phyloP scores from a whole-genome alignment of 2,888 invertebrate genomes.

The Drosophila formosana region DNA sequence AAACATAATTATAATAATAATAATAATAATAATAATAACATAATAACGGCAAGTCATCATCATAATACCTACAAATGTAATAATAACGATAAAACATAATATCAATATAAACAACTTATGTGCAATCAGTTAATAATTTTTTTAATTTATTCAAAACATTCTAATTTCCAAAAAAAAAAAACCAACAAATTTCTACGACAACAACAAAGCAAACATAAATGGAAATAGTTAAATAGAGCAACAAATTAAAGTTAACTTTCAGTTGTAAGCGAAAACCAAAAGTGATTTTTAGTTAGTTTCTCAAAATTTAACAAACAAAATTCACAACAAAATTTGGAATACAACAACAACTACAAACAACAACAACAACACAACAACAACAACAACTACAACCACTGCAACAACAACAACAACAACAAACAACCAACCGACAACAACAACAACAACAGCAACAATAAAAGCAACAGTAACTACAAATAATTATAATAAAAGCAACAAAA shows the following conservation, averaged over 20 bases:
- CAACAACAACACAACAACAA: slow-evolving; percentile 49
- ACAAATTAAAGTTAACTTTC: slow-evolving; percentile 73
- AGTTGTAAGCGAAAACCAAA: slow-evolving; percentile 80
- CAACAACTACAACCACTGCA: slow-evolving; percentile 34
- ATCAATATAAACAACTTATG: slow-evolving; percentile 60
- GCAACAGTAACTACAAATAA: slow-evolving; percentile 61
- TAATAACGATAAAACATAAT: slow-evolving; percentile 51
- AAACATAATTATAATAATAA: slow-evolving; percentile 52
- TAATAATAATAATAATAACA: slow-evolving; percentile 44
- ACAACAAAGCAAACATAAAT: slow-evolving; percentile 50
- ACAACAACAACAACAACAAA: slow-evolving; percentile 53
- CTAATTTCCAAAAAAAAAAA: slow-evolving; percentile 49
- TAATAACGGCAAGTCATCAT: slow-evolving; percentile 51
- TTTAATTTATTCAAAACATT: slow-evolving; percentile 63
- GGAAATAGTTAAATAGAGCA: slow-evolving; percentile 56
- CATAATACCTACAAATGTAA: slow-evolving; percentile 60
- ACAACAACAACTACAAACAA: slow-evolving; percentile 76
- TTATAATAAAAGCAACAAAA: slow-evolving; percentile 39
- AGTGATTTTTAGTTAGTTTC: slow-evolving; percentile 84
- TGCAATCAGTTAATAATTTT: slow-evolving; percentile 73
- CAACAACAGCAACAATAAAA: slow-evolving; percentile 62
- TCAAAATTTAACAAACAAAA: slow-evolving; percentile 85
- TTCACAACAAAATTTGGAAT: slow-evolving; percentile 84
- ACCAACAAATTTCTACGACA: slow-evolving; percentile 64
- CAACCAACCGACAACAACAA: slow-evolving; percentile 60